phyloP scores from a whole-genome alignment of 2,888 invertebrate species.

The Sinhomidia bicolor region DNA sequence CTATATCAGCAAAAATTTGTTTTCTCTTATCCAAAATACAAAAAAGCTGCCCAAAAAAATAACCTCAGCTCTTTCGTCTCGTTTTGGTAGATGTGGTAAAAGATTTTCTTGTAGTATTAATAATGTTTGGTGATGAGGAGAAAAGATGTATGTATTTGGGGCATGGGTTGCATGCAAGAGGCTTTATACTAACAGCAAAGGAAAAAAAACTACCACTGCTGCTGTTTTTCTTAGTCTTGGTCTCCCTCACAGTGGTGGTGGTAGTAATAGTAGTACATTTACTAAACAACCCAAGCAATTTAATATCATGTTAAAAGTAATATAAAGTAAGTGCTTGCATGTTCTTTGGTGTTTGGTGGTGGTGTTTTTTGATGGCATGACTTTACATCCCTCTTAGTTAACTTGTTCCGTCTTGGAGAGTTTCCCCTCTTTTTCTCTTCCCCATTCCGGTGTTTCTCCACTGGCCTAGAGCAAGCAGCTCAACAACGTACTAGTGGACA shows the following conservation, averaged over 20 bases:
- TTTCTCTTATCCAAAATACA: background rate
- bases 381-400: conserved; percentile 61
- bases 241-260: background rate
- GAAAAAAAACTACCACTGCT: too few relatives aligned
- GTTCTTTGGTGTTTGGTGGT: conserved; percentile 61
- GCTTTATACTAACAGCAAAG: too few relatives aligned
- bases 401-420: conserved; percentile 7
- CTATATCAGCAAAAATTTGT: too few relatives aligned
- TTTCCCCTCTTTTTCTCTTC: conserved; percentile 36
- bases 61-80: too few relatives aligned
- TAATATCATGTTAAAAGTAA: conserved; percentile 68
- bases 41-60: background rate
- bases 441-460: conserved; percentile 25
- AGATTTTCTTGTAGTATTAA: conserved; percentile 35
- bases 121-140: too few relatives aligned
- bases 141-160: too few relatives aligned
- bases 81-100: conserved; percentile 11
- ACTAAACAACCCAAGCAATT: conserved; percentile 66
- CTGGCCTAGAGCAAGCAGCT: conserved; percentile 62
- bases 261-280: conserved; percentile 25
- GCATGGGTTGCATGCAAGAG: conserved; percentile 9
- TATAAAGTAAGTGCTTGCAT: conserved; percentile 55
- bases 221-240: conserved; percentile 26
- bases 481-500: background rate
- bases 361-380: conserved; percentile 64